Evolutionary conservation across 2,113 vertebrate species (phyloP).

Genomic region (Terrapene triunguis): DNA sequence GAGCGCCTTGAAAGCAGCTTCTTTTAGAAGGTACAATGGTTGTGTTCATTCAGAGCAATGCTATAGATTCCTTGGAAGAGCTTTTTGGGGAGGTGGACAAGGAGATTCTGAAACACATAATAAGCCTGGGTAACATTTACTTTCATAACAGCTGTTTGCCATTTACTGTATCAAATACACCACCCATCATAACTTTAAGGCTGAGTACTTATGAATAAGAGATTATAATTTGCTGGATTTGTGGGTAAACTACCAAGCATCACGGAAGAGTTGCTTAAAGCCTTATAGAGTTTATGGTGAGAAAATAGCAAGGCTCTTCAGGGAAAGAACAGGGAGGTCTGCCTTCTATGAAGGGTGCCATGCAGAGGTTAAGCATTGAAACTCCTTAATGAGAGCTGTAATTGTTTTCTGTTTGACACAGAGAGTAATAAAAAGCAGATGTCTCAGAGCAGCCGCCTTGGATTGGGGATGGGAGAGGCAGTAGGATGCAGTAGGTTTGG

Average conservation of each 20-base stretch:
- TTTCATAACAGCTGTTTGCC: neutral
- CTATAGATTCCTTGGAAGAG: neutral
- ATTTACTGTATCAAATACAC: neutral
- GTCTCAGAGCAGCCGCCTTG: conserved; percentile 17
- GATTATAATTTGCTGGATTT: neutral
- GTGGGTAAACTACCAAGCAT: conserved; percentile 18
- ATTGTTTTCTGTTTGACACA: conserved; percentile 42
- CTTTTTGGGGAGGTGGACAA: neutral
- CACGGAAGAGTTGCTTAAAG: neutral
- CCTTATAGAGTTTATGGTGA: conserved; percentile 1
- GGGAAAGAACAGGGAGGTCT: conserved; percentile 33
- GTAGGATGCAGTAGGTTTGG: neutral
- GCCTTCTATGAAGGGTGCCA: neutral
- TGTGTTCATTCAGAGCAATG: neutral
- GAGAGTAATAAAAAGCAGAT: conserved; percentile 44
- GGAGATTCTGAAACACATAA: neutral
- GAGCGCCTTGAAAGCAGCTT: neutral
- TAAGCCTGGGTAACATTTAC: neutral
- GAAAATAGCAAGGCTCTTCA: conserved; percentile 41
- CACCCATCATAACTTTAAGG: neutral
- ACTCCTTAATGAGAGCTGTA: conserved; percentile 31
- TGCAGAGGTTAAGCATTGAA: conserved; percentile 41
- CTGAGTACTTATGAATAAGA: neutral
- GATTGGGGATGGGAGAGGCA: neutral
- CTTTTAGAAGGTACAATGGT: neutral